A percentile compares a stretch with the other conserved stretches of the same genome.
These are phyloP conservation scores for Chrysochloris asiatica DNA, from an alignment of 2,113 vertebrate species.

Conservation along the genomic window DNA sequence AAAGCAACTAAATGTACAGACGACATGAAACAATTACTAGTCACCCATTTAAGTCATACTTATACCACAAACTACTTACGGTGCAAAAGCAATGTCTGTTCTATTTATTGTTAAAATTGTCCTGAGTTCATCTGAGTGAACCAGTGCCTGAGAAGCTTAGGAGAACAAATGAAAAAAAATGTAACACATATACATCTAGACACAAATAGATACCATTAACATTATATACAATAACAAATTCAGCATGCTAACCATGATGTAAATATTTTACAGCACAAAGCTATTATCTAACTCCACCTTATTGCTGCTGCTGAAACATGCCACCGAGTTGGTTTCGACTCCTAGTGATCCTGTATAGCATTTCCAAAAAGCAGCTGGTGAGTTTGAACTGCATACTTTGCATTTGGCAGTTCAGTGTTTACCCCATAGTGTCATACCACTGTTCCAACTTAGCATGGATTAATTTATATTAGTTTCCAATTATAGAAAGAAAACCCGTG, in stretches of 20 bases:
- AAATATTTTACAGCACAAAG: not conserved
- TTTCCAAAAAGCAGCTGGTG: no score
- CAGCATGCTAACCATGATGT: not conserved
- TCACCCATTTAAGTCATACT: constrained; percentile 50
- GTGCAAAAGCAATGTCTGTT: constrained; percentile 50
- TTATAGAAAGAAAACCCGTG: not conserved
- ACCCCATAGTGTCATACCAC: no score
- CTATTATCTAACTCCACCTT: not conserved
- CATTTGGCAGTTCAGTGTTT: no score
- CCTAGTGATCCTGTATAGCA: no score
- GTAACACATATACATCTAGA: not conserved
- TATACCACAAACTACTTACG: not conserved
- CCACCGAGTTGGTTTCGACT: no score
- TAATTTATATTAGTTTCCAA: not conserved
- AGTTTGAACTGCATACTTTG: no score
- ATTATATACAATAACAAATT: constrained; percentile 72
- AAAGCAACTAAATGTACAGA: constrained; percentile 17
- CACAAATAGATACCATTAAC: constrained; percentile 6
- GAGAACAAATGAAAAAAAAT: not conserved
- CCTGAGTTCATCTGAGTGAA: constrained; percentile 70
- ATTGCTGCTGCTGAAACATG: no score
- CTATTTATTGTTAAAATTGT: constrained; percentile 71
- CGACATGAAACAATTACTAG: constrained; percentile 43
- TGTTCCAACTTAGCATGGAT: not conserved
- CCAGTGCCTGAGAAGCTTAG: constrained; percentile 58